These are phyloP conservation scores for Hexactinellida sp. DNA, from an alignment of 37 sponge, comb jelly and placozoan genomes.

Conservation along the genomic window DNA sequence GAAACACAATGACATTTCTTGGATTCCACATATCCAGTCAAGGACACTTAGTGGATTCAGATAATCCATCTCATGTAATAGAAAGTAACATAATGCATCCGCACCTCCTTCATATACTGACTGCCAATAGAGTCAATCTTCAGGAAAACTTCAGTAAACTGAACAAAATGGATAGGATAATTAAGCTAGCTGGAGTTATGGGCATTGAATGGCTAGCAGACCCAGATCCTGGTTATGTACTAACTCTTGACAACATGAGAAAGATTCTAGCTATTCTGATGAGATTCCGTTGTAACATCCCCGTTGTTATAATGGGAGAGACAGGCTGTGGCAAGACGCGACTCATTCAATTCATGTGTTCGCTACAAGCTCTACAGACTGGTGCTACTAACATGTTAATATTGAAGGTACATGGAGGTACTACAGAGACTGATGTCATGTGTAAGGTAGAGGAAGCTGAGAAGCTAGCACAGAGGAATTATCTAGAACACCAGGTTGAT, in stretches of 20 bases:
- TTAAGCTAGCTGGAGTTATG: slow-evolving; percentile 41
- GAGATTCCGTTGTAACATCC: slow-evolving; percentile 55
- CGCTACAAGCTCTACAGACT: slow-evolving; percentile 30
- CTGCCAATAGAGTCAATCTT: not conserved
- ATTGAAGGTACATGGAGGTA: slow-evolving; percentile 73
- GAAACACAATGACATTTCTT: slow-evolving; percentile 51
- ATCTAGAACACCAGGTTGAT: slow-evolving; percentile 13
- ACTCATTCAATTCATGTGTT: slow-evolving; percentile 82
- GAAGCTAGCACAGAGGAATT: slow-evolving; percentile 34
- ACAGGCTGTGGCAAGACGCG: slow-evolving; percentile 98
- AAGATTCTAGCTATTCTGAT: slow-evolving; percentile 18
- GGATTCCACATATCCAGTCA: slow-evolving; percentile 36
- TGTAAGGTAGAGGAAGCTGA: slow-evolving; percentile 35
- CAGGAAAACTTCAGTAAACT: not conserved
- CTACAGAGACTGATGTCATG: slow-evolving; percentile 38
- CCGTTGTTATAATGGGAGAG: slow-evolving; percentile 95
- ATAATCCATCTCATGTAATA: not conserved
- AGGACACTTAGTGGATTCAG: slow-evolving; percentile 21
- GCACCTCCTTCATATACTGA: not conserved
- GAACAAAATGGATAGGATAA: not conserved
- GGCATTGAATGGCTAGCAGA: slow-evolving; percentile 26
- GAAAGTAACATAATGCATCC: not conserved
- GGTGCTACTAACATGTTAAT: slow-evolving; percentile 45
- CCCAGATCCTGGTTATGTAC: not conserved
- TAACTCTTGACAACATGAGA: not conserved